A percentile compares a stretch with the other conserved stretches of the same genome.
These are phyloP conservation scores for Metridium senile DNA, from an alignment of 92 coral and sea anemone species.

Conservation along the genomic window DNA sequence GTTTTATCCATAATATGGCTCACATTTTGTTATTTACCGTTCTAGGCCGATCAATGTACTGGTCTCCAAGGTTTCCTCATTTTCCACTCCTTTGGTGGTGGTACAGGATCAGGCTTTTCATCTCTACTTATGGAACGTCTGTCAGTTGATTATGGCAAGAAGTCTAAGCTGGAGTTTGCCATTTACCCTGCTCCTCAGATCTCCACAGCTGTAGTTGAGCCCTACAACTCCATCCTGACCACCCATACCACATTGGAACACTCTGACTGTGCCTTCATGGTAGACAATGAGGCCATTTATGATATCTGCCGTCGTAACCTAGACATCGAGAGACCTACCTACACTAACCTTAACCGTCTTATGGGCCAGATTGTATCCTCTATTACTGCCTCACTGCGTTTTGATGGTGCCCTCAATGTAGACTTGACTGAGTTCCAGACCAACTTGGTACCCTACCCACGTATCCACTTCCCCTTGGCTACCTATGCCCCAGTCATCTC, in stretches of 20 bases:
- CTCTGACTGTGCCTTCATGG: conserved; percentile 95
- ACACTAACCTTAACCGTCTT: conserved; percentile 89
- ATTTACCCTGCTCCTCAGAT: conserved; percentile 90
- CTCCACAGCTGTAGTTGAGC: conserved; percentile 89
- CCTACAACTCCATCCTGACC: conserved; percentile 87
- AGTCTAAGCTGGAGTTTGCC: conserved; percentile 84
- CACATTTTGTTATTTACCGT: neutral
- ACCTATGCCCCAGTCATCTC: conserved; percentile 94
- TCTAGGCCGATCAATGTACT: conserved; percentile 59
- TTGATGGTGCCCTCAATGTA: conserved; percentile 88
- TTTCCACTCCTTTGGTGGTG: conserved; percentile 93
- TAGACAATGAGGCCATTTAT: conserved; percentile 92
- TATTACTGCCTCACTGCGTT: conserved; percentile 89
- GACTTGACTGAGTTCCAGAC: conserved; percentile 65
- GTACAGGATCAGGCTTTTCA: conserved; percentile 88
- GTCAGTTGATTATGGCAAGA: conserved; percentile 89
- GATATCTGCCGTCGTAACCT: conserved; percentile 90
- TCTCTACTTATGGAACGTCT: conserved; percentile 86
- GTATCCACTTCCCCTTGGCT: conserved; percentile 79
- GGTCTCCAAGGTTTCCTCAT: conserved; percentile 76
- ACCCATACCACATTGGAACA: conserved; percentile 94
- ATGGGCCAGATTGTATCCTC: conserved; percentile 93
- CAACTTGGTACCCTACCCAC: conserved; percentile 87
- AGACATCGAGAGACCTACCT: conserved; percentile 84
- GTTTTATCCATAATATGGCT: too few species aligned